These are phyloP conservation scores for Bergia sp. DNA, from an alignment of 92 coral and sea anemone genomes.

Conservation along the genomic window DNA sequence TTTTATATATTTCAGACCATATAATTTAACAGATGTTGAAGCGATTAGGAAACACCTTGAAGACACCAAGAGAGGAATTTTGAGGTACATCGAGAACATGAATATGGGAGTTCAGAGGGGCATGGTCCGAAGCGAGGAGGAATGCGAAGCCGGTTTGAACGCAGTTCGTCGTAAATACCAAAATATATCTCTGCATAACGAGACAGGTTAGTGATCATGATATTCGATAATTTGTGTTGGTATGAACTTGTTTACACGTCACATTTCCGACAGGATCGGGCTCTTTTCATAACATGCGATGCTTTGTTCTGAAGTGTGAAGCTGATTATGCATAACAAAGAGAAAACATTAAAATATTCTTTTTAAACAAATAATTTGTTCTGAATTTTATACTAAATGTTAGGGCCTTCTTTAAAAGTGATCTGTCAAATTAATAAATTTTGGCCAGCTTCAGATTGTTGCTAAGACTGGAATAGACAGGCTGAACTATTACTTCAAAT, in stretches of 20 bases:
- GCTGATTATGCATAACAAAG: background rate
- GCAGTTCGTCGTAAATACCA: constrained; percentile 71
- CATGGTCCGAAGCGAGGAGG: constrained; percentile 77
- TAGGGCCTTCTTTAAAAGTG: too few relatives aligned
- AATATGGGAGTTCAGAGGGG: constrained; percentile 80
- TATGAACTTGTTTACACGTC: background rate
- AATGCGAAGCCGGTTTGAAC: constrained; percentile 84
- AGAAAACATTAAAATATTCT: background rate
- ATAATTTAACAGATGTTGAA: constrained; percentile 58
- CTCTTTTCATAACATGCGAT: too few relatives aligned
- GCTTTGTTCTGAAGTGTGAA: background rate
- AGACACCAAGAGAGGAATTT: constrained; percentile 66
- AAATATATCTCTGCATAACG: constrained; percentile 66
- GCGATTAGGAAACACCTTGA: constrained; percentile 55
- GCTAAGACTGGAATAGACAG: background rate
- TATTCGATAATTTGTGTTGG: background rate
- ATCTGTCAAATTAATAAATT: too few relatives aligned
- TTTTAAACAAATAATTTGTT: too few relatives aligned
- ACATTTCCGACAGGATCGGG: background rate
- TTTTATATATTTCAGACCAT: constrained; percentile 64
- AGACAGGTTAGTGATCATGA: constrained; percentile 68
- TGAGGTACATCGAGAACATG: constrained; percentile 84
- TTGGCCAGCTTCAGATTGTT: background rate
- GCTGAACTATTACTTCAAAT: background rate
- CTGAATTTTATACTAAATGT: background rate